Evolutionary conservation across 2,113 vertebrate species (phyloP), one percentile per base, ranked within the genome.

Genomic region (Anoplopoma fimbria): DNA sequence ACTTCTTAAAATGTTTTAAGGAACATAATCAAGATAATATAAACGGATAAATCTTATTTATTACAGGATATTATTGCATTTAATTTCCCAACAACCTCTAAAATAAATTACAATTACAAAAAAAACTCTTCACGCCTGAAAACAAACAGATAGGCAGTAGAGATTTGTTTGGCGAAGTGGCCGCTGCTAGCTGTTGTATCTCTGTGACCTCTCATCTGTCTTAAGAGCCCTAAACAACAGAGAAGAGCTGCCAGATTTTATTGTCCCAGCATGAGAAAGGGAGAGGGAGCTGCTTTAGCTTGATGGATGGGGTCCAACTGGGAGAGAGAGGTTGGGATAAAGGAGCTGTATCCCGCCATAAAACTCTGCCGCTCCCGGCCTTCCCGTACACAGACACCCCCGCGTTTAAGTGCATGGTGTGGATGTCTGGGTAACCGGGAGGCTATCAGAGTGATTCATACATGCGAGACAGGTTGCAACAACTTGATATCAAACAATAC

Each of bases 291-390:
- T 77, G 81, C 73, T 87, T 75, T 63, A 75, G 74, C 77, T 87
- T 93, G 94, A 95, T 88, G 81, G 88, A 95, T 93, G 82, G 79
- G 67, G 36, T 88, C 83, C 88, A 92, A 93, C 89, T 92, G 93
- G 82, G 85, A 71, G 78, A 88, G 71, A 60, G 60, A 84, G 60
- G 80, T 78, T 75, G 79, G 80, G 42, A 90, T 88, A 91, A 93
- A 90, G 83, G 73, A 62, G 60, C 36, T 62, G 77, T 74, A 68
- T 87, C 82, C 86, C 72, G 5, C 84, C 79, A 78, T 91, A 90
- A 91, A 91, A 85, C 70, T 68, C 68, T 21, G 60, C 72, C 69
- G 76, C 82, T 82, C 77, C 69, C 63, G 47, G 85, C 68, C 23
- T 69, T 77, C 75, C 69, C 70, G 17, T 60, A 67, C 61, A 72